Evolutionary conservation across 1,140 invertebrate species (phyloP).

Genomic region (Hyles euphorbiae): DNA sequence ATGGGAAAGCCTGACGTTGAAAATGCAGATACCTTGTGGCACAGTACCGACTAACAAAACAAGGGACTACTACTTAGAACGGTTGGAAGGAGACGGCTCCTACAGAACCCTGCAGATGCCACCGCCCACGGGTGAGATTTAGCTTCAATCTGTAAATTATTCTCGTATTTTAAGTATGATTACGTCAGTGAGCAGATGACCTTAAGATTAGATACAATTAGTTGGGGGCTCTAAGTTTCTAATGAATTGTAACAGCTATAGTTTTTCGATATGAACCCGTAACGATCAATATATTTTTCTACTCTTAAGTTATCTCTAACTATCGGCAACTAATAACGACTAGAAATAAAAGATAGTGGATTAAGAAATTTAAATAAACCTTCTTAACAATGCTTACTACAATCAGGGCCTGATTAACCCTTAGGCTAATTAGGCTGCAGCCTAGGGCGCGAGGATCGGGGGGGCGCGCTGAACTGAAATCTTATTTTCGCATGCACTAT

Average conservation of each 20-base stretch:
- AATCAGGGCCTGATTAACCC: no score
- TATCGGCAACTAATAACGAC: background rate
- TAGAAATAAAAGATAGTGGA: background rate
- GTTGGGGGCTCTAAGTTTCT: background rate
- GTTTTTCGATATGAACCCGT: no score
- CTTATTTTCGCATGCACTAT: no score
- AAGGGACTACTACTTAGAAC: conserved; percentile 53
- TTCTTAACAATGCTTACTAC: no score
- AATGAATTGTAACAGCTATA: background rate
- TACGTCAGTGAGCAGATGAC: no score
- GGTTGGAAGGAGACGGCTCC: conserved; percentile 44
- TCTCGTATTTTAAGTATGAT: no score
- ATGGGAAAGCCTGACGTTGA: conserved; percentile 49
- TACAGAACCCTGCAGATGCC: conserved; percentile 61
- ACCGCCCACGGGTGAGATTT: conserved; percentile 30
- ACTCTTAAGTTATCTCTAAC: background rate
- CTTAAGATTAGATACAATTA: background rate
- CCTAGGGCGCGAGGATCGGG: no score
- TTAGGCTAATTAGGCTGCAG: no score
- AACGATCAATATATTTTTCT: background rate
- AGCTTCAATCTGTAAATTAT: background rate
- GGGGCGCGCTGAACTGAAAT: no score
- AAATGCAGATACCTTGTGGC: conserved; percentile 61
- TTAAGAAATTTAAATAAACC: no score
- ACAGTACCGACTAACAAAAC: conserved; percentile 33